A percentile compares a stretch with the other conserved stretches of the same genome.
These are phyloP conservation scores for Intellagama lesueurii DNA, from an alignment of 2,797 vertebrate species.

Conservation along the genomic window DNA sequence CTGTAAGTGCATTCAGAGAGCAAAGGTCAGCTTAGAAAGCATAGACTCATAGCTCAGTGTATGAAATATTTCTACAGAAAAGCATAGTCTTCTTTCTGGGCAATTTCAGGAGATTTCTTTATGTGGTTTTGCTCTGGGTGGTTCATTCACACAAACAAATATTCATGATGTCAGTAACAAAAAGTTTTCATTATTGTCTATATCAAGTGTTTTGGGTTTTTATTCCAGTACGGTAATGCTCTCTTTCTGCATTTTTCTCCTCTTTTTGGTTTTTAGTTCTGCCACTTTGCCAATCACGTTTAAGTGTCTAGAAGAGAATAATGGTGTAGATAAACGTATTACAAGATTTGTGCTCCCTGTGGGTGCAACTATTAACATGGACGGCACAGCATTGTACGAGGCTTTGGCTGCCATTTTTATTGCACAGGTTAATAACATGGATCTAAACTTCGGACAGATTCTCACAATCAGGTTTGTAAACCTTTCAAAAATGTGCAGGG, in stretches of 20 bases:
- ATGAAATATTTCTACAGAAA: neutral
- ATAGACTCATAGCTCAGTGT: neutral
- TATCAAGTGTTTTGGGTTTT: neutral
- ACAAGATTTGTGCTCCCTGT: conserved; percentile 95
- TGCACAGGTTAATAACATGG: conserved; percentile 96
- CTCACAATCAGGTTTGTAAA: conserved; percentile 94
- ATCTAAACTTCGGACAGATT: conserved; percentile 97
- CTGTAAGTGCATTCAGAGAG: too few relatives aligned
- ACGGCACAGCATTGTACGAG: conserved; percentile 96
- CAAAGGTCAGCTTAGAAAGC: too few relatives aligned
- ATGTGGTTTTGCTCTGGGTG: too few relatives aligned
- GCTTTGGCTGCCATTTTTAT: conserved; percentile 97
- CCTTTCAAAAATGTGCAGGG: neutral
- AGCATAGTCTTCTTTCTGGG: neutral
- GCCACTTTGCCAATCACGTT: conserved; percentile 96
- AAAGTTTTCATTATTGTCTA: neutral
- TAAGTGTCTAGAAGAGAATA: conserved; percentile 95
- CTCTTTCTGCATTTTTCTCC: neutral
- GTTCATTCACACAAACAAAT: neutral
- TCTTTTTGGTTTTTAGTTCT: conserved; percentile 80
- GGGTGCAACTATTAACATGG: conserved; percentile 76
- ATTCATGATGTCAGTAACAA: neutral
- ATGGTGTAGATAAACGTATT: conserved; percentile 91
- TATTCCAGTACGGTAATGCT: neutral
- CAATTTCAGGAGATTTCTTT: neutral